A percentile compares a stretch with the other conserved stretches of the same genome.
These are phyloP conservation scores for Drosophila ananassae DNA, from an alignment of 1,140 invertebrate species.

Conservation along the genomic window DNA sequence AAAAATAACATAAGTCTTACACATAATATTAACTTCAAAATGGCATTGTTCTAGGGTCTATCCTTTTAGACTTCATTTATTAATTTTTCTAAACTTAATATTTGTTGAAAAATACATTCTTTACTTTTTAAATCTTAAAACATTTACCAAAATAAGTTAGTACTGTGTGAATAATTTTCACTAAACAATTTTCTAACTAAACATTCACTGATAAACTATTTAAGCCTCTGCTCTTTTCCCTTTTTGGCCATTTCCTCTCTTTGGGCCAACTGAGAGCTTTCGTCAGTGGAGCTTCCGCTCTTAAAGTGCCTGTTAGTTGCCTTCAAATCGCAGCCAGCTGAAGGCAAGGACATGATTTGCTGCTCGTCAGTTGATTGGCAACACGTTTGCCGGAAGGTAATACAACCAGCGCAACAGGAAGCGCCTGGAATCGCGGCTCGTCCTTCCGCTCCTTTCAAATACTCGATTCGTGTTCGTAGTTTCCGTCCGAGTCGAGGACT, in stretches of 20 bases:
- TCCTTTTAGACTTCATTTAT: no score
- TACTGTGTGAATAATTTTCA: neutral
- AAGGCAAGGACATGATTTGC: constrained; percentile 70
- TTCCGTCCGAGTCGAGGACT: constrained; percentile 19
- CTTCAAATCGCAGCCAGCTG: constrained; percentile 23
- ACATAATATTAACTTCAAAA: no score
- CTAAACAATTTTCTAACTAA: neutral
- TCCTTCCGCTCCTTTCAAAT: constrained; percentile 5
- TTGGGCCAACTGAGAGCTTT: constrained; percentile 45
- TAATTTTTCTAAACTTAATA: no score
- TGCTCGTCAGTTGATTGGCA: constrained; percentile 80
- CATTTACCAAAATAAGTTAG: no score
- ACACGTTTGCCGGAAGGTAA: constrained; percentile 83
- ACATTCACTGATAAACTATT: constrained; percentile 25
- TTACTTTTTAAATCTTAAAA: no score
- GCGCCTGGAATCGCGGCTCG: constrained; percentile 30
- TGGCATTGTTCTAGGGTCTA: no score
- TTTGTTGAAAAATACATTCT: no score
- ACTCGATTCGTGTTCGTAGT: constrained; percentile 33
- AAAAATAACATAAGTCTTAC: no score
- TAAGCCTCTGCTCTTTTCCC: constrained; percentile 15
- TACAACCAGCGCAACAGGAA: constrained; percentile 49
- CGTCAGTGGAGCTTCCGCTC: constrained; percentile 40
- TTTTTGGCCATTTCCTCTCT: constrained; percentile 8
- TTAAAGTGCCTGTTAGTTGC: constrained; percentile 33